phyloP scores from a whole-genome alignment of 92 coral and sea anemone genomes.

The Paramuricea clavata region DNA sequence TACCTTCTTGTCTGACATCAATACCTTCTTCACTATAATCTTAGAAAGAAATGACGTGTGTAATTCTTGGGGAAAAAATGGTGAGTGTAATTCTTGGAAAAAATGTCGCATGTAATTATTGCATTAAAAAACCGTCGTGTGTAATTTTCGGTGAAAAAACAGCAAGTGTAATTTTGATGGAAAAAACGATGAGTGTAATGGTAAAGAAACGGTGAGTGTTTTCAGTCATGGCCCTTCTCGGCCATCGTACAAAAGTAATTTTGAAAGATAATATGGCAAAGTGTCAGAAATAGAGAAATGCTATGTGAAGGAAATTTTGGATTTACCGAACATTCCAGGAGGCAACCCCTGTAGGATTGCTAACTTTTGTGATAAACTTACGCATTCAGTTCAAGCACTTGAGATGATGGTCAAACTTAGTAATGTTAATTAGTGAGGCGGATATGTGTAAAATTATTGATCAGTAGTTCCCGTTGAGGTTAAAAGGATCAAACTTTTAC shows the following conservation, averaged over 20 bases:
- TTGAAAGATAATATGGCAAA: neutral
- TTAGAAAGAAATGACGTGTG: neutral
- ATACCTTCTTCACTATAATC: neutral
- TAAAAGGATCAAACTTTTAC: too few relatives aligned
- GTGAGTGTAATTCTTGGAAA: neutral
- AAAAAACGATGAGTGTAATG: neutral
- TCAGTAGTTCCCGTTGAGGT: too few relatives aligned
- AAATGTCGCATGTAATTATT: neutral
- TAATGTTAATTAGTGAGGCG: too few relatives aligned
- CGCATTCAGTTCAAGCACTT: neutral
- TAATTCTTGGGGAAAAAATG: neutral
- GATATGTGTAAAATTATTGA: too few relatives aligned
- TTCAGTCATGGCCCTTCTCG: neutral
- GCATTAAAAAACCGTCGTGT: neutral
- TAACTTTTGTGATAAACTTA: slow-evolving; percentile 5
- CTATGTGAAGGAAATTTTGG: neutral
- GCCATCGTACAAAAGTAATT: slow-evolving; percentile 9
- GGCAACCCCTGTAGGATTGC: neutral
- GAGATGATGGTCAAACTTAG: neutral
- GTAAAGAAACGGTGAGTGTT: neutral
- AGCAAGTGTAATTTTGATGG: neutral
- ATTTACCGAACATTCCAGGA: neutral
- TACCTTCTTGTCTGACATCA: neutral
- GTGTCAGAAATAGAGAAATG: neutral
- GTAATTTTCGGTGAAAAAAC: neutral